These are phyloP conservation scores for Menidia beryllina DNA, from an alignment of 2,113 vertebrate genomes.

Conservation along the genomic window DNA sequence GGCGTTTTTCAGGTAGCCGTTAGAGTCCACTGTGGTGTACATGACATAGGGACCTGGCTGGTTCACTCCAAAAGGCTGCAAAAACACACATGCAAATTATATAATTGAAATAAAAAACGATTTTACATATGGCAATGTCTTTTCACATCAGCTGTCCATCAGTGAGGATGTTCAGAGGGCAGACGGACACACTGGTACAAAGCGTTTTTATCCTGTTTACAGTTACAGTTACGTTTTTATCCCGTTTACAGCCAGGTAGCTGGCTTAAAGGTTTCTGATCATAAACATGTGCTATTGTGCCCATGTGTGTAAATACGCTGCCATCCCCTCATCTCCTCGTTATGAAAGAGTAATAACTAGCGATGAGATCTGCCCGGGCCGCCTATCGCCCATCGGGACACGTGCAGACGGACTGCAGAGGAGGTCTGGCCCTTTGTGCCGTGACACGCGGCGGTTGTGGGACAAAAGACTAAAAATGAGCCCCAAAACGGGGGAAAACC, in stretches of 20 bases:
- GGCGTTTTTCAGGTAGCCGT: constrained; percentile 93
- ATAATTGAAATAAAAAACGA: not conserved
- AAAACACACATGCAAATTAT: constrained; percentile 28
- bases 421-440: constrained; percentile 37
- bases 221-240: constrained; percentile 16
- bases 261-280: constrained; percentile 30
- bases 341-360: constrained; percentile 50
- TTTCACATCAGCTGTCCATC: constrained; percentile 32
- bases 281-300: constrained; percentile 33
- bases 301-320: constrained; percentile 29
- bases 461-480: constrained; percentile 56
- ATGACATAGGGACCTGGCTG: constrained; percentile 97
- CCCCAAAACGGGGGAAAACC: not conserved
- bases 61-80: constrained; percentile 95
- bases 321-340: constrained; percentile 43
- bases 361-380: constrained; percentile 53
- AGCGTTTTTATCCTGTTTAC: constrained; percentile 33
- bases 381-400: constrained; percentile 35
- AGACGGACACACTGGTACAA: constrained; percentile 24
- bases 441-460: constrained; percentile 34
- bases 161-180: constrained; percentile 4
- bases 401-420: constrained; percentile 1
- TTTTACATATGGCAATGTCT: constrained; percentile 2
- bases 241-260: constrained; percentile 34
- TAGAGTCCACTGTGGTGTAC: constrained; percentile 96